Percentiles rank a stretch among this genome's conserved stretches.
phyloP scores from a whole-genome alignment of 1,140 invertebrate genomes.

The Zaprionus davidi region DNA sequence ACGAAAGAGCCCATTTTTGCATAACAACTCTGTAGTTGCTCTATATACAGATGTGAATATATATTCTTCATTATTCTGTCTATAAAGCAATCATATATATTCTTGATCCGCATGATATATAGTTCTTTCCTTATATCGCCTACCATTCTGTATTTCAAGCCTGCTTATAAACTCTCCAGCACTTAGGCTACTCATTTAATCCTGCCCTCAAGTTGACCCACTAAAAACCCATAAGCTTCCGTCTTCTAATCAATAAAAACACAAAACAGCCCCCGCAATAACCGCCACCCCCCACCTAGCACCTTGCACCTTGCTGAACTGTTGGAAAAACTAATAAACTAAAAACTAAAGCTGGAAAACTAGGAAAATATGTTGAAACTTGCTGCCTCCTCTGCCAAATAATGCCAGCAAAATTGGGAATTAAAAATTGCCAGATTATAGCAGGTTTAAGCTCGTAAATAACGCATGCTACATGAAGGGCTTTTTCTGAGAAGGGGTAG shows the following conservation, averaged over 20 bases:
- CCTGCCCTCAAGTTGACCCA: not conserved
- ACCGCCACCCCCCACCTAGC: no score
- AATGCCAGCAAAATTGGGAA: slow-evolving; percentile 19
- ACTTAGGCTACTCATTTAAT: not conserved
- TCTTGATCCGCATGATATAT: not conserved
- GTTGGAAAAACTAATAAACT: not conserved
- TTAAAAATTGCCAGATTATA: slow-evolving; percentile 12
- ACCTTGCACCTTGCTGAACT: not conserved
- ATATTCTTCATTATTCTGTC: no score
- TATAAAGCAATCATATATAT: no score
- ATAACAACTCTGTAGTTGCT: no score
- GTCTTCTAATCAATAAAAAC: slow-evolving; percentile 1
- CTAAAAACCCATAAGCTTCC: not conserved
- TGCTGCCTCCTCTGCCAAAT: not conserved
- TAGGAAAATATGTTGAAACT: not conserved
- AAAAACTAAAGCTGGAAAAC: slow-evolving; percentile 1
- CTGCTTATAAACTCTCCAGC: not conserved
- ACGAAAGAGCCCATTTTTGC: no score
- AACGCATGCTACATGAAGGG: slow-evolving; percentile 1
- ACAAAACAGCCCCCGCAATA: not conserved
- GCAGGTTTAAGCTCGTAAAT: not conserved
- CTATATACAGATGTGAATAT: no score
- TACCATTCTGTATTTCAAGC: not conserved
- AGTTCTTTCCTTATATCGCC: not conserved
- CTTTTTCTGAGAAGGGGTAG: not conserved